phyloP scores from a whole-genome alignment of 2,888 invertebrate species.

The Phortica magna region DNA sequence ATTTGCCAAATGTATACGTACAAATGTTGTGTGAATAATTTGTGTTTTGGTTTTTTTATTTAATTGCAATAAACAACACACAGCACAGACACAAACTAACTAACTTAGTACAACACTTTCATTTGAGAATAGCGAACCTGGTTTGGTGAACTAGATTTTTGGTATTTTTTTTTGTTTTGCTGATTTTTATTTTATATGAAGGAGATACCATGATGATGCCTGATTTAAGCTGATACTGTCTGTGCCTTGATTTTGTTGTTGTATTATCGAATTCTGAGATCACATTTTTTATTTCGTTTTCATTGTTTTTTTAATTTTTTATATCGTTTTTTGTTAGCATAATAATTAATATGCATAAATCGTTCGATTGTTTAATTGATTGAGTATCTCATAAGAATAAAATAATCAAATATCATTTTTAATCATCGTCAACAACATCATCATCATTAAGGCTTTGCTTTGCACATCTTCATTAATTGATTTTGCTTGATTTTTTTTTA shows the following conservation, averaged over 20 bases:
- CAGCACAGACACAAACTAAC: background rate
- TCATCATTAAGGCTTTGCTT: slow-evolving; percentile 22
- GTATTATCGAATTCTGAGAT: slow-evolving; percentile 36
- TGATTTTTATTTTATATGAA: slow-evolving; percentile 36
- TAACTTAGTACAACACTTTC: slow-evolving; percentile 6
- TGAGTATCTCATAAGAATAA: slow-evolving; percentile 30
- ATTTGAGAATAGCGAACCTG: slow-evolving; percentile 29
- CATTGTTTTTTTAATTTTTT: slow-evolving; percentile 46
- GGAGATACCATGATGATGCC: slow-evolving; percentile 28
- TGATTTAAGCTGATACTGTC: slow-evolving; percentile 6
- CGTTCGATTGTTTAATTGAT: slow-evolving; percentile 51
- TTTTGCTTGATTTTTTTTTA: background rate
- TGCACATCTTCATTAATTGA: background rate
- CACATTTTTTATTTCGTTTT: slow-evolving; percentile 33
- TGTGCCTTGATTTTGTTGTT: slow-evolving; percentile 32
- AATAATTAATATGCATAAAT: slow-evolving; percentile 59
- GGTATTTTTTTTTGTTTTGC: slow-evolving; percentile 27
- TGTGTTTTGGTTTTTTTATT: background rate
- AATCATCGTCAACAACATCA: slow-evolving; percentile 18
- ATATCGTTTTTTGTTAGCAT: too few species aligned
- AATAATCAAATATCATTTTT: slow-evolving; percentile 6
- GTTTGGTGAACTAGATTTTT: slow-evolving; percentile 30
- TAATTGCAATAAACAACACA: slow-evolving; percentile 50
- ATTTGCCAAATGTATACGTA: slow-evolving; percentile 1
- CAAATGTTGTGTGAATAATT: background rate